A percentile compares a stretch with the other conserved stretches of the same genome.
These are phyloP conservation scores for Galagoides demidoff DNA, from an alignment of 2,797 vertebrate species.

Conservation along the genomic window DNA sequence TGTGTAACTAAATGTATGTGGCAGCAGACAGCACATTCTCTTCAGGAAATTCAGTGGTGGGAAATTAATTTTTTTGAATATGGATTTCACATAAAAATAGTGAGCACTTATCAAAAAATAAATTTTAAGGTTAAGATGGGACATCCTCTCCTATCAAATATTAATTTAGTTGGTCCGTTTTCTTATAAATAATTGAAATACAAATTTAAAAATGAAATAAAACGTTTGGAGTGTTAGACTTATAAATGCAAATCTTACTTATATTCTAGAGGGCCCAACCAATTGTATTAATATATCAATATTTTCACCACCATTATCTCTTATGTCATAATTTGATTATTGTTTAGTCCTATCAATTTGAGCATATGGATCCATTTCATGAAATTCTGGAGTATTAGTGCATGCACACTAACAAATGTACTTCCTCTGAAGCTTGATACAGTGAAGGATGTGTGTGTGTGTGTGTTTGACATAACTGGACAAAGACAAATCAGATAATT, in stretches of 20 bases:
- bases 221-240: neutral
- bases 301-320: neutral
- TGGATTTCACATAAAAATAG: neutral
- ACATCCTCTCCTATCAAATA: neutral
- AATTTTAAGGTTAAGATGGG: neutral
- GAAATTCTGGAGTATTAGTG: neutral
- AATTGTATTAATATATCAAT: neutral
- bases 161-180: neutral
- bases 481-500: conserved; percentile 11
- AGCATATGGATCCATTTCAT: neutral
- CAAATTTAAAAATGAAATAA: neutral
- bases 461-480: conserved; percentile 3
- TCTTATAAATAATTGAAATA: neutral
- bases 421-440: neutral
- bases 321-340: neutral
- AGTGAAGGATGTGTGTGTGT: neutral
- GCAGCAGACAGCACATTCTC: neutral
- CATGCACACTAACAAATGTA: neutral
- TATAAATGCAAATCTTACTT: neutral
- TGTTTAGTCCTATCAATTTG: neutral
- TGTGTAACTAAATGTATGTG: neutral
- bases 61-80: neutral
- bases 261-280: neutral
- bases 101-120: neutral
- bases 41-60: neutral